Evolutionary conservation across 1,140 invertebrate genomes (phyloP).

Genomic region (Parasteatoda tepidariorum): DNA sequence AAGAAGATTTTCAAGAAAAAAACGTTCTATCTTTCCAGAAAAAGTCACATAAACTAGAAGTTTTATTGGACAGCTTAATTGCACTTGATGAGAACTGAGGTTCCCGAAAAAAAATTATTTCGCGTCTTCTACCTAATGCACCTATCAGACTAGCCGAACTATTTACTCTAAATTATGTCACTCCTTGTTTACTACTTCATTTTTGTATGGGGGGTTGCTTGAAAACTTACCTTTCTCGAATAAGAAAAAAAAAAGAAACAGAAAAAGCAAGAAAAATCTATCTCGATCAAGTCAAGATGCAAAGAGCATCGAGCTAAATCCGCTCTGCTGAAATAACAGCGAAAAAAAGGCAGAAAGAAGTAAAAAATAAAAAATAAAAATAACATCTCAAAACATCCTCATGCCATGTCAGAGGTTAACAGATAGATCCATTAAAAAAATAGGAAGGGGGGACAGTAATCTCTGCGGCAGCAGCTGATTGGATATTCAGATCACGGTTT

Average conservation of each 20-base stretch:
- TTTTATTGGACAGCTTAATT: background rate
- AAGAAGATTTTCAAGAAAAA: background rate
- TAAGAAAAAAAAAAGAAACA: background rate
- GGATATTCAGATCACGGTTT: conserved; percentile 49
- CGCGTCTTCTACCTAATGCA: background rate
- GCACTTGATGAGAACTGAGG: background rate
- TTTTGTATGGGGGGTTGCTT: background rate
- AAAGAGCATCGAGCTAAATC: conserved; percentile 9
- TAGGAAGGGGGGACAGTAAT: background rate
- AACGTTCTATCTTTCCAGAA: no score
- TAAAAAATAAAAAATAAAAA: conserved; percentile 16
- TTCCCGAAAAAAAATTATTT: background rate
- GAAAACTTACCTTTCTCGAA: background rate
- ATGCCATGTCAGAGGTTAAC: conserved; percentile 52
- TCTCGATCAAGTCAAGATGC: background rate
- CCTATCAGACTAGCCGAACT: background rate
- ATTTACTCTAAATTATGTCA: background rate
- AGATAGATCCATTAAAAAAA: conserved; percentile 59
- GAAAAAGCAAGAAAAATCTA: background rate
- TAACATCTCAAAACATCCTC: conserved; percentile 42
- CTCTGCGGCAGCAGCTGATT: conserved; percentile 32
- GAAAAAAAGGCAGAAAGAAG: background rate
- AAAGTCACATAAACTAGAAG: background rate
- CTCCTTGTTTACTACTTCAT: background rate
- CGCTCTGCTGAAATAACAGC: conserved; percentile 4